Conservation (phyloP, 1,140 invertebrate species). For the Macrobrachium nipponense region DNA sequence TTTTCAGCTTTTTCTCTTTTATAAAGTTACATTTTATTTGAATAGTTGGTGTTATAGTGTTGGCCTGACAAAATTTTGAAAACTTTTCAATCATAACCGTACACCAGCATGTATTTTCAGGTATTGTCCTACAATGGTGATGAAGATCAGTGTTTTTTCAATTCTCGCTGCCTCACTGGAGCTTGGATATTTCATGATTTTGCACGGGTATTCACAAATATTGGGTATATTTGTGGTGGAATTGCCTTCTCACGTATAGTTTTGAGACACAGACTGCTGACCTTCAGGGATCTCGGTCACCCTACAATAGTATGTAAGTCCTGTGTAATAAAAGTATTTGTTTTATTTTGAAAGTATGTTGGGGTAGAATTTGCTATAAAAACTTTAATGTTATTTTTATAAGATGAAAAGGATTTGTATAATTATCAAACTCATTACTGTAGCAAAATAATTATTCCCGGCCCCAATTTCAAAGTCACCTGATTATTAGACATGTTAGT, state of each 20-base stretch:
- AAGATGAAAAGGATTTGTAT: too few relatives aligned
- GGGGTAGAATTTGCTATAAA: too few relatives aligned
- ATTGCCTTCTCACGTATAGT: slow-evolving; percentile 34
- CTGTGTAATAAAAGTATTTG: not conserved
- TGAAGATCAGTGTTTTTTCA: slow-evolving; percentile 51
- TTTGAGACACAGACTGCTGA: slow-evolving; percentile 12
- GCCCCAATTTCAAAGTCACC: too few relatives aligned
- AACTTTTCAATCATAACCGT: not conserved
- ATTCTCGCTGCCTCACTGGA: slow-evolving; percentile 39
- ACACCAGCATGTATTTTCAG: slow-evolving; percentile 6
- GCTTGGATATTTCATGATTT: slow-evolving; percentile 26
- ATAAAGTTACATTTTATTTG: too few relatives aligned
- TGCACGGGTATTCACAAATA: slow-evolving; percentile 47
- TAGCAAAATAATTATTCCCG: too few relatives aligned
- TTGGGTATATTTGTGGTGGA: slow-evolving; percentile 21
- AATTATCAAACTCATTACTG: too few relatives aligned
- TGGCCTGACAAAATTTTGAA: not conserved
- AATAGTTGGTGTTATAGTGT: not conserved
- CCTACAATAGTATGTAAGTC: slow-evolving; percentile 30
- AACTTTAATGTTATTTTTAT: too few relatives aligned
- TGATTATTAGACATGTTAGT: too few relatives aligned
- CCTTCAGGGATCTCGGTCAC: not conserved
- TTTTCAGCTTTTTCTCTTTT: too few relatives aligned
- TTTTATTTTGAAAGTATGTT: too few relatives aligned
- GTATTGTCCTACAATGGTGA: slow-evolving; percentile 27